Conservation (phyloP, 2,888 invertebrate genomes). For the Aphodius sticticus region DNA sequence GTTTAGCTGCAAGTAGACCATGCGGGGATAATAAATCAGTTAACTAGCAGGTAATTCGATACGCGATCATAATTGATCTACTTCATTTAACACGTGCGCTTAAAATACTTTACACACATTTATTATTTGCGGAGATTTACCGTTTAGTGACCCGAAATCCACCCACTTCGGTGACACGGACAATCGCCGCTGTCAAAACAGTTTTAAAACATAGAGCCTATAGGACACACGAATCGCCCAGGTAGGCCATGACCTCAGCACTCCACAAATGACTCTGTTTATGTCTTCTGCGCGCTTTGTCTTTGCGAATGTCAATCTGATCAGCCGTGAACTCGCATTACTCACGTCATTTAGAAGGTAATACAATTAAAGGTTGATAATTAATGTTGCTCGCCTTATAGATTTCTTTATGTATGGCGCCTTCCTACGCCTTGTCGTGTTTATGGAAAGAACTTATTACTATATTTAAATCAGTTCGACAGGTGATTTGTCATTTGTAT, state of each 20-base stretch:
- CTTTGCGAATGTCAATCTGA: background rate
- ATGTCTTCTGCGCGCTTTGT: background rate
- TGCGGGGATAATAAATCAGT: background rate
- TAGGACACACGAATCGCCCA: conserved; percentile 4
- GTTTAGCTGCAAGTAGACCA: background rate
- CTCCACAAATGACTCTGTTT: background rate
- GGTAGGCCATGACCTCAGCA: background rate
- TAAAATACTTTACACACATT: background rate
- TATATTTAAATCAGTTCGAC: background rate
- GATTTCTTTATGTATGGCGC: background rate
- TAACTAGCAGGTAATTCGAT: background rate
- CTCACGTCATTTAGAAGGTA: background rate
- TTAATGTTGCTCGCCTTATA: background rate
- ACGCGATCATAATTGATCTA: background rate
- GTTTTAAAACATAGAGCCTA: background rate
- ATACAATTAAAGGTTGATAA: background rate
- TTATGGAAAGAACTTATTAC: background rate
- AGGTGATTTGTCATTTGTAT: background rate
- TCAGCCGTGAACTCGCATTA: background rate
- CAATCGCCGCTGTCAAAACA: conserved; percentile 4
- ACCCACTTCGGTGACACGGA: background rate
- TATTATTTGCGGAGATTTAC: background rate
- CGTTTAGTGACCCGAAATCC: background rate
- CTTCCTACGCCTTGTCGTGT: background rate
- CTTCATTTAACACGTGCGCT: background rate